Base-by-base conservation (phyloP, 2,888 invertebrate species). In the Eurytoma californica region DNA sequence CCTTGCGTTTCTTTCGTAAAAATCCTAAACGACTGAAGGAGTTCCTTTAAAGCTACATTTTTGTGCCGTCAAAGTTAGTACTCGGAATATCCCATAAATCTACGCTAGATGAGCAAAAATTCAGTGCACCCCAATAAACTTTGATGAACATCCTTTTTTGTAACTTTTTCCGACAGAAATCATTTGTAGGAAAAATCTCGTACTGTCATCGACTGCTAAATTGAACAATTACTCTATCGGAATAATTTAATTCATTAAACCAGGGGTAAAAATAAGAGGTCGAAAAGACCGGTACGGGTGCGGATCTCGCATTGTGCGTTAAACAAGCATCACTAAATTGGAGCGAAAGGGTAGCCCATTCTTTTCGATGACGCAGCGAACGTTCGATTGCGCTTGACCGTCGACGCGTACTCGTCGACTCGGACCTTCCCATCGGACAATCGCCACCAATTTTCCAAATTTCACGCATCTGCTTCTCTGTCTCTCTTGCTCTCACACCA, bases 301-400 rank as follows among this genome's bases (percentile, higher is more conserved):
- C 39, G 39, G 7, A 39, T 4, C 39, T 39, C 24, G 58, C 72
- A 55, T 65, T 68, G 39, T 53, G 12, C 53, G 30, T 57, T 28
- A 13, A 68, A 68, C 78, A 73, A 79, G 18, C 18, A 20, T 3
- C 30, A 28, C 65, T 69, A 74, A 65, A 79, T 74, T 79, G 61
- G 47, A 69, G 3, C 49, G 55, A 57, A 68, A 49, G 55, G 39
- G 57, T 18, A 18, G 51, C n/a, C 74, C 18, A 39, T 73, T 69
- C 49, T 79, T 79, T 73, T 53, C 73, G 74, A 79, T 69, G 73
- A 73, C 73, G 51, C 73, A 68, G 73, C 73, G 24, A 69, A 28
- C 58, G 49, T 53, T 60, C 16, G 47, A 47, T 12, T 69, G 13
- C 18, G 47, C 14, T 69, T 28, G 76, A 13, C 18, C 76, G 28